Base-by-base conservation (phyloP, 1,140 invertebrate genomes). In the Heliconius melpomene region DNA sequence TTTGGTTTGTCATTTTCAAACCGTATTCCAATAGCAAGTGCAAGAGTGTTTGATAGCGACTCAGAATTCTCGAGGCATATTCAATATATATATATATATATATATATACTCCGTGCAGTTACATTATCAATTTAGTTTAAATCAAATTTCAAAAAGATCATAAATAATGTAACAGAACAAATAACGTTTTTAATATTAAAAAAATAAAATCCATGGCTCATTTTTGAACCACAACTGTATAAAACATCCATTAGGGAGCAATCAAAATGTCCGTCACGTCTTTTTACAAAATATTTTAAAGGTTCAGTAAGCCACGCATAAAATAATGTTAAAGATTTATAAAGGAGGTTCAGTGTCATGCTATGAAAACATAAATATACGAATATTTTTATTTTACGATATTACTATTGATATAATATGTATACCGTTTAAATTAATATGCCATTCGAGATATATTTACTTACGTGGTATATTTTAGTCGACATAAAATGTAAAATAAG, bases 221-320 rank as follows among this genome's bases (percentile, higher is more conserved):
- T 79, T 82, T 79, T 74, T 82, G 77, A 72, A 82, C 80, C 80
- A 75, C 80, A 79, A 79, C 77, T 81, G 79, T 81, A 83, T 83
- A 79, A 81, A 81, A 76, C 77, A 80, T 83, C 79, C 79, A 79
- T 78, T 78, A 81, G 79, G 77, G 70, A 83, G 75, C 79, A 78
- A 83, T 83, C 79, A 83, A 80, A 81, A 83, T 81, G 79, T 83
- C 73, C 38, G 82, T 82, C 80, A 82, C 74, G 79, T 81, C 74
- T 81, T 83, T 83, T 78, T 79, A 79, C 77, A 74, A 81, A 81
- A 83, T 81, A 80, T 83, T 83, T 83, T 81, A 82, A 83, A 74
- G 79, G 77, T 83, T 83, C 70, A 80, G 74, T 80, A 77, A 80
- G 66, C 40, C 38, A 72, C 29, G 72, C 60, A 50, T 74, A 71